Conservation (phyloP, 2,797 vertebrate species). For the Megalops cyprinoides region DNA sequence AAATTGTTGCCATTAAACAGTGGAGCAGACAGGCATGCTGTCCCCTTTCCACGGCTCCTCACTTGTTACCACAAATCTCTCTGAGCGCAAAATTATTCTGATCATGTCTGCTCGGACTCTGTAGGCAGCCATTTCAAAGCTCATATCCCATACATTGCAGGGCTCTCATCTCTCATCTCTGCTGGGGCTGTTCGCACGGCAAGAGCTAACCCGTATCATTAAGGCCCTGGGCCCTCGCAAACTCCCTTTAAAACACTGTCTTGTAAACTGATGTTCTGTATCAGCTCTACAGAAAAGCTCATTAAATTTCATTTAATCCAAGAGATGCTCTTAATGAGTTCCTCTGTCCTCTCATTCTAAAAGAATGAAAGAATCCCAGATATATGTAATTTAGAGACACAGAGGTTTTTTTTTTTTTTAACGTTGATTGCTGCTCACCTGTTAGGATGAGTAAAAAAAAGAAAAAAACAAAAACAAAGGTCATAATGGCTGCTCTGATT, state of each 20-base stretch:
- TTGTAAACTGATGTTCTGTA: constrained; percentile 55
- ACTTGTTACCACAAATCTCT: constrained; percentile 50
- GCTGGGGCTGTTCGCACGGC: neutral
- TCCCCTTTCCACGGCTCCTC: constrained; percentile 43
- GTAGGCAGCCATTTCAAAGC: constrained; percentile 59
- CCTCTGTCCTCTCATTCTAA: neutral
- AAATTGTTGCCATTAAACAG: constrained; percentile 35
- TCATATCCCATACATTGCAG: constrained; percentile 21
- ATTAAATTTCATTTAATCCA: constrained; percentile 62
- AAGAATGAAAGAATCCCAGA: constrained; percentile 20
- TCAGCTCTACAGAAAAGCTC: constrained; percentile 55
- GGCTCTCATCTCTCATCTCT: neutral
- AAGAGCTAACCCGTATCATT: neutral
- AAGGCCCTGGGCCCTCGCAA: constrained; percentile 42
- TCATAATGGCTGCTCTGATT: neutral
- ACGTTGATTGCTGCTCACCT: constrained; percentile 44
- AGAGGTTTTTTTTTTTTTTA: neutral
- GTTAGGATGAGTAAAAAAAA: constrained; percentile 49
- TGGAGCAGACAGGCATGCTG: neutral
- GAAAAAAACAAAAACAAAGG: neutral
- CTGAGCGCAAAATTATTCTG: constrained; percentile 59
- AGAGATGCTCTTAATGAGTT: constrained; percentile 47
- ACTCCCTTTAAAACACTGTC: constrained; percentile 31
- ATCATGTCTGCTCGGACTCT: constrained; percentile 42
- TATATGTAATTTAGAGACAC: neutral